These are phyloP conservation scores for Melieria crassipennis DNA, from an alignment of 2,888 invertebrate species.

Conservation along the genomic window DNA sequence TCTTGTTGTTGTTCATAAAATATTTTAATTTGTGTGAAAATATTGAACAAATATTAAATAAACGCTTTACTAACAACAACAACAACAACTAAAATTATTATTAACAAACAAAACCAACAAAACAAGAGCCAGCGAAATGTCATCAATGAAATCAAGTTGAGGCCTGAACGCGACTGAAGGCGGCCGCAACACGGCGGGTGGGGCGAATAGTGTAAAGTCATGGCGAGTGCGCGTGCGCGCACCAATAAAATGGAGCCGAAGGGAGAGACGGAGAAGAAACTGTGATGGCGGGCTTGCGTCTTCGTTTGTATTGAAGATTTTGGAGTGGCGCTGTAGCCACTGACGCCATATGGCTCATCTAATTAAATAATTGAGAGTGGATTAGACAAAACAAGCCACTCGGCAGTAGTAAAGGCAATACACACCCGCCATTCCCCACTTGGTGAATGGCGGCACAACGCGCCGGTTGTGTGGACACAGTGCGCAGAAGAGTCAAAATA, in stretches of 20 bases:
- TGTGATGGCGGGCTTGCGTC: not conserved
- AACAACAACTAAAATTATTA: conserved; percentile 2
- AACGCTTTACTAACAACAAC: conserved; percentile 23
- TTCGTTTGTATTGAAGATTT: not conserved
- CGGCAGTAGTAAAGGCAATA: conserved; percentile 9
- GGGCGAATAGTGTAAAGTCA: not conserved
- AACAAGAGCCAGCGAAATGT: not conserved
- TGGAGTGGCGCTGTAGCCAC: not conserved
- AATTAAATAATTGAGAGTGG: conserved; percentile 28
- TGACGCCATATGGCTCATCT: conserved; percentile 12
- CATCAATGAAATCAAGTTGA: not conserved
- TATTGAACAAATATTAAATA: conserved; percentile 37
- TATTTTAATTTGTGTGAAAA: conserved; percentile 40
- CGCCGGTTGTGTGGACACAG: too few species aligned
- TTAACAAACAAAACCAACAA: too few species aligned
- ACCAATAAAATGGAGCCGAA: too few species aligned
- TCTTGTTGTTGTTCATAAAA: conserved; percentile 21
- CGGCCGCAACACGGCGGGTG: too few species aligned
- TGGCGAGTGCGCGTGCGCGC: not conserved
- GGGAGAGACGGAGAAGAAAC: not conserved
- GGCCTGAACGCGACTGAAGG: not conserved
- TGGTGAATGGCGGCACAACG: too few species aligned
- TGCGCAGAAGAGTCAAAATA: too few species aligned
- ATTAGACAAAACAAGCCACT: conserved; percentile 19
- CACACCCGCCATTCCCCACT: not conserved